Evolutionary conservation across 2,888 invertebrate genomes (phyloP), one percentile per base, ranked within the genome.

Genomic region (Drosophila conformis): DNA sequence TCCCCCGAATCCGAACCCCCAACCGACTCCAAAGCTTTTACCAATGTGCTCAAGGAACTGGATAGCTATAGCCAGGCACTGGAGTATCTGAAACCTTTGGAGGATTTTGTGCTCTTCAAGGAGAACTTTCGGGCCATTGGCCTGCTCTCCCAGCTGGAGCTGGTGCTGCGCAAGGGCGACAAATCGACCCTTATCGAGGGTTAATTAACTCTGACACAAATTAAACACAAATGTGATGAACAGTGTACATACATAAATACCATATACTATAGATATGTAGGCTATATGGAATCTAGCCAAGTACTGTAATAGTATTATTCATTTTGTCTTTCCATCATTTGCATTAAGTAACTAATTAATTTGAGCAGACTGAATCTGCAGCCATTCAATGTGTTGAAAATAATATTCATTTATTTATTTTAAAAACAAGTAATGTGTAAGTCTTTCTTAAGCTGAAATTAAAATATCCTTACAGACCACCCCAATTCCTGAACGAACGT

Each of bases 51-150:
- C 6, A 89, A 84, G 51, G 90, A 91, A 27, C 75, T 92, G 6
- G 87, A 81, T 7, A 87, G 89, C 42, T 92, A 92, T 58, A 80
- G 81, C 1, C 91, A 92, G 56, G 92, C 92, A 0, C 62, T 92
- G 53, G 90, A 90, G 42, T 91, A 92, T 58, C 73, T 92, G 0
- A 92, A 91, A 52, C 92, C 92, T 0, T 58, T 92, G 38, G 93
- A 92, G 62, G 92, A 92, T 25, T 92, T 92, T 76, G 92, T 91
- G 15, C 85, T 92, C 7, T 87, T 91, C 67, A 92, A 91, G 67
- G 92, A 92, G 62, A 92, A 92, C 49, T 92, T 91, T 62, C 90
- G 92, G 13, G 93, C 92, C 33, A 92, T 92, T 64, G 92, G 92
- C 0, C 64, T 92, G 61, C 84, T 92, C 29, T 91, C 93, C 2